Evolutionary conservation across 2,113 vertebrate genomes (phyloP).

Genomic region (Xyliphius kryptos): DNA sequence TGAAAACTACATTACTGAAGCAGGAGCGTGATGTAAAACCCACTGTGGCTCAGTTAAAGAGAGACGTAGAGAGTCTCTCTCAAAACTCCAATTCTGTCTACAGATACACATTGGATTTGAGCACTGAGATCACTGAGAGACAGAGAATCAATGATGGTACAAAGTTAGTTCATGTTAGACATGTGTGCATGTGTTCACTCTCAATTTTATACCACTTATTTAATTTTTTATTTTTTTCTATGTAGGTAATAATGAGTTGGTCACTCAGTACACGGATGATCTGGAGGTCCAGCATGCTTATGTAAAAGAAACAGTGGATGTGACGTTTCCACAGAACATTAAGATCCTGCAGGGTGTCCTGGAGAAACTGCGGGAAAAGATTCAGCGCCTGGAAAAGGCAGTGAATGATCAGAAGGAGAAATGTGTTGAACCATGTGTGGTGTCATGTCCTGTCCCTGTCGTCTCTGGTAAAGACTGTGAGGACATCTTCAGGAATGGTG

Average conservation of each 20-base stretch:
- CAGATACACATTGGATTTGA: constrained; percentile 62
- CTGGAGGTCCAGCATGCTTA: constrained; percentile 75
- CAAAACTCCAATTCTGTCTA: constrained; percentile 59
- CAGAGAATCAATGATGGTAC: constrained; percentile 59
- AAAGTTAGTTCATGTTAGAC: too few relatives aligned
- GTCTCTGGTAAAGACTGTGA: constrained; percentile 90
- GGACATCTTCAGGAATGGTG: constrained; percentile 85
- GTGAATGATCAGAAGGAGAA: constrained; percentile 71
- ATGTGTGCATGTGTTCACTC: too few relatives aligned
- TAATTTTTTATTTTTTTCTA: too few relatives aligned
- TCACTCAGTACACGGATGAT: constrained; percentile 64
- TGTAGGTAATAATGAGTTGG: constrained; percentile 76
- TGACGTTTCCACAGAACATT: constrained; percentile 76
- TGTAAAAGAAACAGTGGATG: constrained; percentile 80
- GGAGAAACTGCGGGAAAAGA: constrained; percentile 79
- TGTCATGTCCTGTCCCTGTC: constrained; percentile 85
- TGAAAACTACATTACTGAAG: constrained; percentile 70
- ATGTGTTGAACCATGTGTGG: constrained; percentile 73
- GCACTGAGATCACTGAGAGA: constrained; percentile 58
- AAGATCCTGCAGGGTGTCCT: constrained; percentile 79
- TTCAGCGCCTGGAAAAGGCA: constrained; percentile 81
- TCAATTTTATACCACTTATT: too few relatives aligned
- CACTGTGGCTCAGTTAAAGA: constrained; percentile 58
- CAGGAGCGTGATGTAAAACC: constrained; percentile 68
- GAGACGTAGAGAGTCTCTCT: constrained; percentile 57